These are phyloP conservation scores for Odontamblyopus lacepedii DNA, from an alignment of 2,797 vertebrate species.

Conservation along the genomic window DNA sequence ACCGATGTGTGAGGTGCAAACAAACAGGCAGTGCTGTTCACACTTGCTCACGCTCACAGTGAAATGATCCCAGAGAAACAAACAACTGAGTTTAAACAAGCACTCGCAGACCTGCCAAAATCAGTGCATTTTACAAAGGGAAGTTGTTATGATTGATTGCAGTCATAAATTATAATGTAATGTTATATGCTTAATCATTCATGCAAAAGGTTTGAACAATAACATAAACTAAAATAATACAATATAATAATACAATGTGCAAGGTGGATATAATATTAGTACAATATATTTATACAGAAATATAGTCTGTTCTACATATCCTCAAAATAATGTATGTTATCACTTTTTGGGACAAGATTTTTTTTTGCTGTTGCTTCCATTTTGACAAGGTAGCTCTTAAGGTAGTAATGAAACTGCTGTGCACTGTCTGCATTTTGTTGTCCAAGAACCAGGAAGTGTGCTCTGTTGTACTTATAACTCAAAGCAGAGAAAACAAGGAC, in stretches of 20 bases:
- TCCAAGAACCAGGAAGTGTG: too few species aligned
- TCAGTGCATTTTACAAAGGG: slow-evolving; percentile 8
- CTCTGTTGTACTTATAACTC: too few species aligned
- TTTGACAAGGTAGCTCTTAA: too few species aligned
- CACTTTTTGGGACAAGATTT: neutral
- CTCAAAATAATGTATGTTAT: neutral
- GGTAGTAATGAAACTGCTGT: too few species aligned
- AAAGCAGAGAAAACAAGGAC: too few species aligned
- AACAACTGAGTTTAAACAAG: slow-evolving; percentile 24
- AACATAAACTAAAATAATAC: neutral
- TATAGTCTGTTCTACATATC: neutral
- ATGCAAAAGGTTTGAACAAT: neutral
- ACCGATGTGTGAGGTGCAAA: slow-evolving; percentile 73
- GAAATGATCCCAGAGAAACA: slow-evolving; percentile 47
- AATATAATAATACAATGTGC: neutral
- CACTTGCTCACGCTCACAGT: slow-evolving; percentile 58
- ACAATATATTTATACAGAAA: neutral
- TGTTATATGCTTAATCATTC: neutral
- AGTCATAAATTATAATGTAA: neutral
- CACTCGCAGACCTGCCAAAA: slow-evolving; percentile 5
- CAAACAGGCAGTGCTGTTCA: slow-evolving; percentile 63
- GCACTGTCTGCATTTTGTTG: too few species aligned
- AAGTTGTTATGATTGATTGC: neutral
- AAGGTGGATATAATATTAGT: neutral
- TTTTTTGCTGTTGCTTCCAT: too few species aligned